Evolutionary conservation across 30 jellyfish, hydroid and myxozoan species (phyloP).

Genomic region (Phacellophora camtschatica): DNA sequence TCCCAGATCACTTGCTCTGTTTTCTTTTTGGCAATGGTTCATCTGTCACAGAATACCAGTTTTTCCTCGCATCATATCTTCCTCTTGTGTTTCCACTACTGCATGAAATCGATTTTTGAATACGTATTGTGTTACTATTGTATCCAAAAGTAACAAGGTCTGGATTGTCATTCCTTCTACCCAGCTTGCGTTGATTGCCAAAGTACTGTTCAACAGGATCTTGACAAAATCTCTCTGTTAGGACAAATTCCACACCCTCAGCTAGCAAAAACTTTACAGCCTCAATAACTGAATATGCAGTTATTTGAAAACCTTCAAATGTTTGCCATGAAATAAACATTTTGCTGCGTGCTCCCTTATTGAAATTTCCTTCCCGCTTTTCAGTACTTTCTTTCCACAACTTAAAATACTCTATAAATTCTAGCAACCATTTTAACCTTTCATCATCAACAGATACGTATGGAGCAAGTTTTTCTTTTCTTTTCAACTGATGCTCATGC

Average conservation of each 20-base stretch:
- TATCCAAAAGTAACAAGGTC: constrained; percentile 7
- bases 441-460: constrained; percentile 3
- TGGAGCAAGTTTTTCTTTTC: constrained; percentile 11
- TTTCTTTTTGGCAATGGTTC: constrained; percentile 7
- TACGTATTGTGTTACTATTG: constrained; percentile 18
- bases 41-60: background rate
- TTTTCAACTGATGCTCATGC: background rate
- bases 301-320: constrained; percentile 7
- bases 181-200: constrained; percentile 24
- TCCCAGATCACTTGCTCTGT: background rate
- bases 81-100: constrained; percentile 26
- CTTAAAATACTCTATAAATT: background rate
- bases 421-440: constrained; percentile 40
- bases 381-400: constrained; percentile 23
- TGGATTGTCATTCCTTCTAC: constrained; percentile 54
- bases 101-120: constrained; percentile 1
- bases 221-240: constrained; percentile 18
- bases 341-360: background rate
- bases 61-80: background rate
- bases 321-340: constrained; percentile 24
- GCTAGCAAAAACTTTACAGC: background rate
- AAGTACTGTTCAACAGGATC: constrained; percentile 43
- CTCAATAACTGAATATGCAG: constrained; percentile 10
- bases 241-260: constrained; percentile 19
- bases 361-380: background rate